phyloP scores from a whole-genome alignment of 2,888 invertebrate species.

The Cantharis rufa region DNA sequence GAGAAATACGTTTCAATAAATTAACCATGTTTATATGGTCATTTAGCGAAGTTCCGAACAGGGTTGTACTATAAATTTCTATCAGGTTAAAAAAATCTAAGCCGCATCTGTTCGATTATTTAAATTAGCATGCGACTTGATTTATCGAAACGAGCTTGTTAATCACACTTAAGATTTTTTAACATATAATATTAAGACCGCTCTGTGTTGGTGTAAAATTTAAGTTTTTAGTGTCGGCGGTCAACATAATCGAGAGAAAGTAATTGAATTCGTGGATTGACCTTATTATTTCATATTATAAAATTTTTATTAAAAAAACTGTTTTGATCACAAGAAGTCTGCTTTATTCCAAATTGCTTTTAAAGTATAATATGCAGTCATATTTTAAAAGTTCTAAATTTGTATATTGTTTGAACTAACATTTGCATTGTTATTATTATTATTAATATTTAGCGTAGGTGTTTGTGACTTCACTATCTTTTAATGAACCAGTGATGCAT shows the following conservation, averaged over 20 bases:
- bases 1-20: conserved; percentile 26
- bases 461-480: neutral
- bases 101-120: neutral
- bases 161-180: neutral
- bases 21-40: neutral
- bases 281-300: neutral
- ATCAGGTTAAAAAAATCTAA: neutral
- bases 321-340: neutral
- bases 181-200: neutral
- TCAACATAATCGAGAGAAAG: neutral
- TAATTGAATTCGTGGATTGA: neutral
- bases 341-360: too few species aligned
- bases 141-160: neutral
- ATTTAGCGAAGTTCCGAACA: neutral
- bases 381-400: neutral
- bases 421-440: neutral
- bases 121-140: neutral
- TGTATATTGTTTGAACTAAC: neutral
- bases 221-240: neutral
- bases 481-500: neutral
- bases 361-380: too few species aligned
- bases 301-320: neutral
- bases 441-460: neutral
- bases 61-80: neutral
- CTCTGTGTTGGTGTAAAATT: neutral